Evolutionary conservation across 2,797 vertebrate genomes (phyloP).

Genomic region (Smutsia temminckii): DNA sequence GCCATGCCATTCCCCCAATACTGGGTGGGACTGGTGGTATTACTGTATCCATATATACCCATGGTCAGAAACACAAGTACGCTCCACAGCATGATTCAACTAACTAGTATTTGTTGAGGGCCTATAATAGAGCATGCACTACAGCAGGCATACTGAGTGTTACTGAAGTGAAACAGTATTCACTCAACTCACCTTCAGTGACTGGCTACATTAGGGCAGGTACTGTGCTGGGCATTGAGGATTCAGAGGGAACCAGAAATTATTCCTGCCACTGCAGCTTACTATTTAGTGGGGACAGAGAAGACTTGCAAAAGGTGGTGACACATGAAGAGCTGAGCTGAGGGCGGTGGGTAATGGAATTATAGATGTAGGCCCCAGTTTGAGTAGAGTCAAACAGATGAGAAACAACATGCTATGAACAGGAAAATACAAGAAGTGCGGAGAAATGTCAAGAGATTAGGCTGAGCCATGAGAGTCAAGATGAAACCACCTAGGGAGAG

Average conservation of each 20-base stretch:
- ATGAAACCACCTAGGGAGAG: slow-evolving; percentile 31
- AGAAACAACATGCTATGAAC: background rate
- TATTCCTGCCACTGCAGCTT: slow-evolving; percentile 48
- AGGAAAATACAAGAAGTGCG: too few relatives aligned
- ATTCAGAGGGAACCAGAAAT: slow-evolving; percentile 42
- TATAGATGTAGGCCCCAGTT: slow-evolving; percentile 29
- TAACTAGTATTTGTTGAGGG: slow-evolving; percentile 36
- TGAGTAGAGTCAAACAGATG: slow-evolving; percentile 32
- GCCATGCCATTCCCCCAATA: background rate
- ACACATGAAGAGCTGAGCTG: background rate
- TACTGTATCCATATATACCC: background rate
- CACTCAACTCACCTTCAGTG: slow-evolving; percentile 16
- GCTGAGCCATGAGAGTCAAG: background rate
- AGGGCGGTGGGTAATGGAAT: background rate
- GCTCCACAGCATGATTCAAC: background rate
- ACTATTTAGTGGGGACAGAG: slow-evolving; percentile 12
- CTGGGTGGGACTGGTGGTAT: background rate
- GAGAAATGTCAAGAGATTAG: too few relatives aligned
- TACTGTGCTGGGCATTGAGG: background rate
- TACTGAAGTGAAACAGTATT: slow-evolving; percentile 33
- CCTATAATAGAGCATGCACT: slow-evolving; percentile 13
- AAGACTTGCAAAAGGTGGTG: slow-evolving; percentile 27
- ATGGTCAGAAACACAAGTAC: slow-evolving; percentile 21
- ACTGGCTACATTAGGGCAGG: background rate
- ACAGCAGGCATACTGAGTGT: background rate